These are phyloP conservation scores for Dermatemys mawii DNA, from an alignment of 2,113 vertebrate species.

Conservation along the genomic window DNA sequence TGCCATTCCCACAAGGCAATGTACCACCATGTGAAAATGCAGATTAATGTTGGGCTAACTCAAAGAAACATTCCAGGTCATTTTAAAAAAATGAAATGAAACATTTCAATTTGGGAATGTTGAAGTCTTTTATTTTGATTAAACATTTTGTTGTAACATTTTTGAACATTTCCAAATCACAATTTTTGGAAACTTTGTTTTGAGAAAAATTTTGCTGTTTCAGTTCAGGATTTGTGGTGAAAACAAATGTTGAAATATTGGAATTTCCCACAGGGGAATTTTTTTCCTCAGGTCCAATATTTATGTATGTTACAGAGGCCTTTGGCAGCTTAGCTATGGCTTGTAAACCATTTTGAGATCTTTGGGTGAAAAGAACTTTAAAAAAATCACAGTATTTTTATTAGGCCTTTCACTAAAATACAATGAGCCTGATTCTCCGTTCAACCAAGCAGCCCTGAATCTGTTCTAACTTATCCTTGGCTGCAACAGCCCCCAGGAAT, in stretches of 20 bases:
- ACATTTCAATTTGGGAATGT: not conserved
- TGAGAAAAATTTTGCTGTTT: not conserved
- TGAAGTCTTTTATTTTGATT: not conserved
- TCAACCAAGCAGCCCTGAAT: not conserved
- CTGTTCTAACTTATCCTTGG: not conserved
- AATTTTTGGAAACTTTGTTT: not conserved
- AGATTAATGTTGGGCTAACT: not conserved
- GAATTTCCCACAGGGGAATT: not conserved
- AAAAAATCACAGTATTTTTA: not conserved
- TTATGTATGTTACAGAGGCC: not conserved
- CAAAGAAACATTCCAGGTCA: not conserved
- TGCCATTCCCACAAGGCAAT: not conserved
- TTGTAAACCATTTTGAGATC: not conserved
- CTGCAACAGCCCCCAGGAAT: not conserved
- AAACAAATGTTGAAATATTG: not conserved
- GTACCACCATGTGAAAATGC: not conserved
- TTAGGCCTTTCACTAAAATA: not conserved
- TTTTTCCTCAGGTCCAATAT: no score
- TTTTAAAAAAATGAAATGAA: not conserved
- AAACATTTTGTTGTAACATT: no score
- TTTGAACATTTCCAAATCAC: not conserved
- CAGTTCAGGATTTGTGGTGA: not conserved
- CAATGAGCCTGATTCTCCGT: accelerated
- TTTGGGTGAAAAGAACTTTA: not conserved
- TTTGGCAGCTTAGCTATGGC: not conserved